phyloP scores from a whole-genome alignment of 2,797 vertebrate genomes.

The Thaleichthys pacificus region DNA sequence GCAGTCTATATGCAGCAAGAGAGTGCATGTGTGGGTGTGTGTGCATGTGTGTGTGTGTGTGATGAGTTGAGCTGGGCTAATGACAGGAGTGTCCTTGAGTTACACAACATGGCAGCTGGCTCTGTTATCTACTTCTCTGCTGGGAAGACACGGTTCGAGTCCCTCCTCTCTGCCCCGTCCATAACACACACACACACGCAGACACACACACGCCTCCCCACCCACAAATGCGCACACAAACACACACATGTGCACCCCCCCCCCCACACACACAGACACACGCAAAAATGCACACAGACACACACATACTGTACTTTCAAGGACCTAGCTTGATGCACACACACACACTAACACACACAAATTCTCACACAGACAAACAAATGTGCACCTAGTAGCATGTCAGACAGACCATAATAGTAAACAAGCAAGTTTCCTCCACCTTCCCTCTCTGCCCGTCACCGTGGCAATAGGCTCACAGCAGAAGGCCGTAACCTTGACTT shows the following conservation, averaged over 20 bases:
- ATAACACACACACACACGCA: slow-evolving; percentile 20
- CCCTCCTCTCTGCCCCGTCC: background rate
- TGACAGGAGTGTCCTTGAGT: slow-evolving; percentile 20
- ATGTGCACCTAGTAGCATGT: background rate
- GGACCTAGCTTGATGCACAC: background rate
- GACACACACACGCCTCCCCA: slow-evolving; percentile 9
- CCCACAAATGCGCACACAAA: slow-evolving; percentile 7
- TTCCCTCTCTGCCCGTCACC: slow-evolving; percentile 14
- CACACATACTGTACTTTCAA: background rate
- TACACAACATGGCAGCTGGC: slow-evolving; percentile 6
- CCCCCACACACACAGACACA: background rate
- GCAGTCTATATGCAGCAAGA: no score
- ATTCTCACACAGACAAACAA: background rate
- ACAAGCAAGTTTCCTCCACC: slow-evolving; percentile 3
- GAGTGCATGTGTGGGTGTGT: no score
- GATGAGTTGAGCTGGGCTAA: background rate
- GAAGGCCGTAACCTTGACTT: slow-evolving; percentile 49
- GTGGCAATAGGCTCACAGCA: slow-evolving; percentile 9
- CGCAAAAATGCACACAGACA: no score
- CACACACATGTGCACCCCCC: slow-evolving; percentile 1
- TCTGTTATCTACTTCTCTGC: slow-evolving; percentile 13
- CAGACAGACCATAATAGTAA: background rate
- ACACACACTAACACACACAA: slow-evolving; percentile 13
- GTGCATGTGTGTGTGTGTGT: no score
- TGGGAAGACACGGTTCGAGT: slow-evolving; percentile 5